Base-by-base conservation (phyloP, 2,888 invertebrate genomes). In the Drosophila austrosaltans region DNA sequence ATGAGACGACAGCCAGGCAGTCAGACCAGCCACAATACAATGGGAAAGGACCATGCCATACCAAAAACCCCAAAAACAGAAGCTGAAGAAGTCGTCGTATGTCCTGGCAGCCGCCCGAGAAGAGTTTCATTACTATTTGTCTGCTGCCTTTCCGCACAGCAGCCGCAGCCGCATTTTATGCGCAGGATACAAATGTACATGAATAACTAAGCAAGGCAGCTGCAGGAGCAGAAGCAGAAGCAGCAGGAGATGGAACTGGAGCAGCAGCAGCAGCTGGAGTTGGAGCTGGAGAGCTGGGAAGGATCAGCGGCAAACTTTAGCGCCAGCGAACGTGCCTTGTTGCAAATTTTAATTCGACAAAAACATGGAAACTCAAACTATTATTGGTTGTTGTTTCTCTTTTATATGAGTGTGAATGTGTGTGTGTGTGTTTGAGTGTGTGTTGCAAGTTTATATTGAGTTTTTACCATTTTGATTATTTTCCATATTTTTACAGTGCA, bases 301-400 rank as follows among this genome's bases (percentile, higher is more conserved):
- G 83, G 76, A 82, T 82, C 79, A 84, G 77, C 74, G 73, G 70
- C 80, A 77, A 76, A 83, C 61, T 76, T 85, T 85, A 73, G 76
- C 87, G 72, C 75, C 79, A 75, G 76, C 69, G 72, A 87, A 84
- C 83, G 83, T 82, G 83, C 78, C 70, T 81, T 79, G 78, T 74
- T 76, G 87, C 84, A 83, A 86, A 82, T 90, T 90, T 86, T 90
- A 90, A 89, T 89, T 90, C 81, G 83, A 82, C 79, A 78, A 87
- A 75, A 80, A 89, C 85, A 88, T 84, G 81, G 80, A 67, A 81
- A 84, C 75, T 68, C 42, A 82, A 90, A 90, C 89, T 87, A 89
- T 89, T 89, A 91, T 86, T 87, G 86, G 36, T 54, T 74, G 63
- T 72, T 75, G 72, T 80, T 76, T 75, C 65, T 59, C 63, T 16